Base-by-base conservation (phyloP, 2,797 vertebrate species). In the Muraenolepis orangiensis region DNA sequence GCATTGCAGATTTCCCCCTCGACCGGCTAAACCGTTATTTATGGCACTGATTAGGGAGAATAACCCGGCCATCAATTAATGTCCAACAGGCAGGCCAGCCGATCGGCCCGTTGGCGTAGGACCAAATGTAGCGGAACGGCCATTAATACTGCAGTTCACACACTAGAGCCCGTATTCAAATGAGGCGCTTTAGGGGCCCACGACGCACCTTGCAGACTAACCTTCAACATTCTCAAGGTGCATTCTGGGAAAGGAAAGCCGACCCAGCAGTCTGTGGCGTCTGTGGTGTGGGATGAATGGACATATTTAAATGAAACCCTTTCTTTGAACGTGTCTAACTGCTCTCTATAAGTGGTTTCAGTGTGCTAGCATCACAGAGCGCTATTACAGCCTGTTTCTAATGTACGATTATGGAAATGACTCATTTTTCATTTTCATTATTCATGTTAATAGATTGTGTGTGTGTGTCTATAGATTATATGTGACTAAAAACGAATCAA, bases 31-130 rank as follows among this genome's bases (percentile, higher is more conserved):
- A 93, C 87, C 76, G 84, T 93, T 94, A 94, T 94, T 93, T 94
- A 94, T 93, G 91, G 92, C 86, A 84, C 90, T 94, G 93, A 93
- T 94, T 94, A 93, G 90, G 87, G 90, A 91, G 89, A 81, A 78
- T 91, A 92, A 92, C 89, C 88, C 82, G 76, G 89, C 88, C 91
- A 93, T 94, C 92, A 93, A 92, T 94, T 94, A 92, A 92, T 90
- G 91, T 93, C 92, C 91, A 90, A 86, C 88, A 87, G 91, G 87
- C 90, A 88, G 87, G 87, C 88, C 87, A 89, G 88, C 91, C 90
- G 90, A 91, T 91, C 88, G 91, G 83, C 82, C 87, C 88, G 87
- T 82, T 91, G 89, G 89, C 87, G 81, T 89, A 82, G 75, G 80
- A 91, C 89, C 92, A 93, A 93, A 93, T 92, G 92, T 92, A 92